Evolutionary conservation across 2,113 vertebrate species (phyloP), one percentile per base, ranked within the genome.

Genomic region (Trichomycterus rosablanca): DNA sequence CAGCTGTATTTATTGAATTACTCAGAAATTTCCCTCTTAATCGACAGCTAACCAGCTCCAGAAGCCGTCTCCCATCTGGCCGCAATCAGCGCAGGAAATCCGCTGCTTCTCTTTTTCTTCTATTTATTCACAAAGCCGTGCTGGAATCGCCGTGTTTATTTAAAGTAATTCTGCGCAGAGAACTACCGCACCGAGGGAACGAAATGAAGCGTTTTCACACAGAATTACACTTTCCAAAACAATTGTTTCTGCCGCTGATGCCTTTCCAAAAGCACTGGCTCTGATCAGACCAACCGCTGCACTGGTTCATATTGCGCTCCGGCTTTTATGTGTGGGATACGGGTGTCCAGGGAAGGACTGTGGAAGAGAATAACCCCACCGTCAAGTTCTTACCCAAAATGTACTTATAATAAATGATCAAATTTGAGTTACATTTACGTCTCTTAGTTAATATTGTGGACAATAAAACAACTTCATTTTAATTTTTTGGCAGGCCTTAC

Each of bases 1-100:
- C 79, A 75, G 81, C 80, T 83, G 77, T 79, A 83, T 87, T 84
- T 84, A 87, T 87, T 87, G 83, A 85, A 84, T 82, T 78, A 81
- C 70, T 74, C 77, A 44, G 19, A 82, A 40, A 86, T 82, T 84
- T 88, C 84, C 77, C 74, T 85, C 81, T 84, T 85, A 86, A 81
- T 70, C 15, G 68, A 71, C 77, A 68, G 74, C 77, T 87, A 87
- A 88, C 78, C 67, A 75, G 81, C 79, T 78, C 81, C 87, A 89
- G 86, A 84, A 75, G 50, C 35, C 43, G 32, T 70, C 71, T 67
- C 76, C 84, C 87, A 88, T 88, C 85, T 88, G 87, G 77, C 76
- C 48, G 76, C 80, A 81, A 87, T 89, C 84, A 86, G 66, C 28
- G 11, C 66, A 65, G 76, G 67, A 81, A 76, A 81, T 74, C 77